Base-by-base conservation (phyloP, 2,888 invertebrate species). In the Agrotis puta region DNA sequence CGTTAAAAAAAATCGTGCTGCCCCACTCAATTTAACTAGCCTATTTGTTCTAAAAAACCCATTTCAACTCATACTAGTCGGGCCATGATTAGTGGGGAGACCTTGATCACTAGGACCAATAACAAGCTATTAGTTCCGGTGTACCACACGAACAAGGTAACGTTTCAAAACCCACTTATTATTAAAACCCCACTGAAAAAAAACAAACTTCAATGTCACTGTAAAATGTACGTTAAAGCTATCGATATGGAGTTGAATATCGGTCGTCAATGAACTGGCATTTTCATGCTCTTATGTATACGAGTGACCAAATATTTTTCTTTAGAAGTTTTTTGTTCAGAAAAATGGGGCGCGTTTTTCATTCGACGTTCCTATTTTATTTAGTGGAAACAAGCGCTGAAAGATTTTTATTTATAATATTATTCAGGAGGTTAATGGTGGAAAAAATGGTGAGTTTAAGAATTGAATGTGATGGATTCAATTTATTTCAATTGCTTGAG, bases 301-400 rank as follows among this genome's bases (percentile, higher is more conserved):
- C 48, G 61, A 88, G 83, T 89, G 89, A 87, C 88, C 90, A 89
- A 91, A 90, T 89, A 88, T 90, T 89, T 89, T 90, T 85, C 86
- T 85, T 86, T 88, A 74, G 73, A 70, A 77, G 79, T 79, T 82
- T 39, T 85, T 82, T 79, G 83, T 85, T 83, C 77, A 77, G 85
- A 82, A 87, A 90, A 85, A 87, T 81, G 70, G 63, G 48, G 63
- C 77, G 66, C 73, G 77, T 77, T 77, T 82, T 81, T 69, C 67
- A 74, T 74, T 83, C 43, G 68, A 61, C 63, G 74, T 67, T 81
- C 64, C 68, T 27, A 69, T 80, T 80, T 82, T 77, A 82, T 83
- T 74, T 74, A 74, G 58, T 69, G 77, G 72, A 83, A 83, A 74
- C 48, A 74, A 75, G 61, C 48, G 59, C 16, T 81, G 54, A 73